Evolutionary conservation across 2,888 invertebrate species (phyloP).

Genomic region (Therioaphis trifolii): DNA sequence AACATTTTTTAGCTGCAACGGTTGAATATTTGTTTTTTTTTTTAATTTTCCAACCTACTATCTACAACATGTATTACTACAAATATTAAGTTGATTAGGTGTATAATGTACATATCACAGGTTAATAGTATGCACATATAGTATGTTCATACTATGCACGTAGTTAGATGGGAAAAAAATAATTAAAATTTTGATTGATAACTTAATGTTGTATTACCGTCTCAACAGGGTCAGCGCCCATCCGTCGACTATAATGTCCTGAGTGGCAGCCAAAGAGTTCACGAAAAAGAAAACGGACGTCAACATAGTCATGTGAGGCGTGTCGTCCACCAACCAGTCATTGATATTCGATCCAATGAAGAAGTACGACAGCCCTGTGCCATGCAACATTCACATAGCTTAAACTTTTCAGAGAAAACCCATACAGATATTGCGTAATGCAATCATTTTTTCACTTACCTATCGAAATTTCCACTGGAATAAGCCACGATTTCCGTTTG

Average conservation of each 20-base stretch:
- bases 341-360: slow-evolving; percentile 81
- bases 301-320: slow-evolving; percentile 70
- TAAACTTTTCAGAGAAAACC: not conserved
- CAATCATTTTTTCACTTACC: slow-evolving; percentile 73
- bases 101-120: no score
- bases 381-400: not conserved
- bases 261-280: slow-evolving; percentile 97
- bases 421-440: no score
- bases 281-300: slow-evolving; percentile 89
- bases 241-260: slow-evolving; percentile 99
- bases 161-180: no score
- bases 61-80: no score
- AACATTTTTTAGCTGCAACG: no score
- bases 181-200: no score
- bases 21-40: no score
- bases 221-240: slow-evolving; percentile 99
- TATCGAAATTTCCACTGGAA: slow-evolving; percentile 92
- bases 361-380: slow-evolving; percentile 75
- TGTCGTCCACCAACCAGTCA: slow-evolving; percentile 76
- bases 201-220: no score
- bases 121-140: no score
- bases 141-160: no score
- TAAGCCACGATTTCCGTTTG: slow-evolving; percentile 93
- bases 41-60: no score
- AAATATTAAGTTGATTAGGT: no score